Conservation (phyloP, 2,113 vertebrate genomes). For the Tyto alba region DNA sequence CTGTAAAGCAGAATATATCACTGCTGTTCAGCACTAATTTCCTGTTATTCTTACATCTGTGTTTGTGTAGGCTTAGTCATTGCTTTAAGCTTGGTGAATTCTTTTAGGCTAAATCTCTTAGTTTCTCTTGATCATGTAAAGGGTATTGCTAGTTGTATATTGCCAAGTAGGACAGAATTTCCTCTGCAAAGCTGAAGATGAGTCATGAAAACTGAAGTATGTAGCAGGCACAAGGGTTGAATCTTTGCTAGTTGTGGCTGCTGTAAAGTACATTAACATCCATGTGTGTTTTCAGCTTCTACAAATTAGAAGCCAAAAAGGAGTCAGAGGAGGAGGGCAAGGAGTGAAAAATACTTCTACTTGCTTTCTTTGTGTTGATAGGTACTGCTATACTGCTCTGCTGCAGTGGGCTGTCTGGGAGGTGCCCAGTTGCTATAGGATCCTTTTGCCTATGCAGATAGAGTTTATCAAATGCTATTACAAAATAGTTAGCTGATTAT, state of each 20-base stretch:
- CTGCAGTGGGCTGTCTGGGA: background rate
- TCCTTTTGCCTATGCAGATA: background rate
- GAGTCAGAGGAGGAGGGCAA: background rate
- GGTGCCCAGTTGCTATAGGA: background rate
- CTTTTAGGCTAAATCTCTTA: background rate
- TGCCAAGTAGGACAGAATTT: background rate
- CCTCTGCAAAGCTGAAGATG: background rate
- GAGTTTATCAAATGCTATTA: background rate
- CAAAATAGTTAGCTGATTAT: background rate
- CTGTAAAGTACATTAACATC: background rate
- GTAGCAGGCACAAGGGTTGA: background rate
- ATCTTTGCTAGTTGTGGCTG: background rate
- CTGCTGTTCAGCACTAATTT: background rate
- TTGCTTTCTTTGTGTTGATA: background rate
- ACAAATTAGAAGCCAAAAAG: background rate
- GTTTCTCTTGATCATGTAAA: background rate
- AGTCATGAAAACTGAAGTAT: background rate
- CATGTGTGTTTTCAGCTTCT: background rate
- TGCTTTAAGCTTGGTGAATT: background rate
- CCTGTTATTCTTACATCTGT: background rate
- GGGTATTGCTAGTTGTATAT: background rate
- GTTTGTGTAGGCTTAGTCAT: background rate
- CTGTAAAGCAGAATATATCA: background rate
- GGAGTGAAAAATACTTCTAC: background rate
- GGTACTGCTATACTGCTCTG: background rate